Base-by-base conservation (phyloP, 2,797 vertebrate species). In the Melopsittacus undulatus region DNA sequence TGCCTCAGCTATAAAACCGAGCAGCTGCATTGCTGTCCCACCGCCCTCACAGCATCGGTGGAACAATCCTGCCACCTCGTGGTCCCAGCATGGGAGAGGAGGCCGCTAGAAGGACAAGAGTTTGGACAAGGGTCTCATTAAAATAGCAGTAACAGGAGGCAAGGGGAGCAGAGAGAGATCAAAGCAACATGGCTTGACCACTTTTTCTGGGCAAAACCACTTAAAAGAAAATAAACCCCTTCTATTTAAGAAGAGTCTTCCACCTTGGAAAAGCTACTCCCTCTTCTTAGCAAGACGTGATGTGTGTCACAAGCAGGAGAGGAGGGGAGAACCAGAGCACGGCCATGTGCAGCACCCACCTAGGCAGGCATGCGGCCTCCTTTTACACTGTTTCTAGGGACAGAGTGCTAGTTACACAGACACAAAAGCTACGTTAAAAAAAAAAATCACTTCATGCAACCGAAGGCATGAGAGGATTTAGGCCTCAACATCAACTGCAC, bases 11-110 rank as follows among this genome's bases (percentile, higher is more conserved):
- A 34, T 90, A 87, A 85, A 89, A 94, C 48, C 0, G 83, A 96
- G 89, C 81, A 92, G 85, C 96, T 88, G 95, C 89, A 95, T 68
- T 89, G 89, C 92, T 6, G 75, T 68, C 79, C 90, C 10, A 21
- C 67, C 24, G 18, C 38, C 34, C 88, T 11, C 24, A 20, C 16
- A 5, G 40, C 79, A 66, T 52, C 14, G 4, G 91, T 92, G 85
- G 86, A 92, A 72, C 97, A 34, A 95, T 36, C 67, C 54, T 97
- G 97, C 98, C 98, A 97, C 87, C 98, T 98, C 63, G 97, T 96
- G 98, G 97, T 43, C 70, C 73, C 9, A 22, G 40, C 34, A 8
- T 11, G 32, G 34, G 38, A 64, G 4, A 91, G 22, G 21, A 49
- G n/a, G 23, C 42, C 20, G 10, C 38, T 49, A 54, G 75, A 90